phyloP scores from a whole-genome alignment of 2,888 invertebrate species.

The Xestia xanthographa region DNA sequence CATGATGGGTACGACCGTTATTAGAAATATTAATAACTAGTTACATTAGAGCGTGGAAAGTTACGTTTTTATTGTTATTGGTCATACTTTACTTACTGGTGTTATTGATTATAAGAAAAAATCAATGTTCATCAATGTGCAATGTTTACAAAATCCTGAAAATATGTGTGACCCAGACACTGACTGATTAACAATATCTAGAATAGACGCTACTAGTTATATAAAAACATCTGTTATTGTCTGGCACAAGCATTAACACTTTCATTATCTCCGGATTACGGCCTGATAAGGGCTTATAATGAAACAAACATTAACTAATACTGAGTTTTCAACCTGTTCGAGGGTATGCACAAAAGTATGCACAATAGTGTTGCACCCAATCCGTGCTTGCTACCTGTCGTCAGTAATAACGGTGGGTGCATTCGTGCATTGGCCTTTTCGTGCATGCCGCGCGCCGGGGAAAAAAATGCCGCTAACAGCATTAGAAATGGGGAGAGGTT shows the following conservation, averaged over 20 bases:
- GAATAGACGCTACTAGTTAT: not conserved
- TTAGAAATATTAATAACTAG: conserved; percentile 48
- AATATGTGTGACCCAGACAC: not conserved
- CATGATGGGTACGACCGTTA: conserved; percentile 42
- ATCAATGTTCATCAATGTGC: not conserved
- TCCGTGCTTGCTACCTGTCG: conserved; percentile 46
- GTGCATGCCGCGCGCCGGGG: conserved; percentile 17
- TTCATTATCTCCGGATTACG: conserved; percentile 18
- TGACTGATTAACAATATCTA: conserved; percentile 15
- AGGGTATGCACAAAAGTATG: conserved; percentile 26
- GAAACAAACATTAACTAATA: conserved; percentile 23
- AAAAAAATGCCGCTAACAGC: conserved; percentile 24
- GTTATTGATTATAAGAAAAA: not conserved
- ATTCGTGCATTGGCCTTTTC: conserved; percentile 4
- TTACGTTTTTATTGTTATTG: conserved; percentile 35
- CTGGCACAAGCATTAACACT: conserved; percentile 18
- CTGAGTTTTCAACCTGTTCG: conserved; percentile 43
- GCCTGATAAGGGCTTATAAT: conserved; percentile 30
- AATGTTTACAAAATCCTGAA: not conserved
- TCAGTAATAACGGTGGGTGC: conserved; percentile 30
- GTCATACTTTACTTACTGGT: conserved; percentile 5
- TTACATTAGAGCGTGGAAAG: conserved; percentile 61
- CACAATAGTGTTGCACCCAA: conserved; percentile 41
- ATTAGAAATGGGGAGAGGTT: not conserved
- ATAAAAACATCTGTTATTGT: conserved; percentile 22